These are phyloP conservation scores for Pandion haliaetus DNA, from an alignment of 2,113 vertebrate genomes.

Conservation along the genomic window DNA sequence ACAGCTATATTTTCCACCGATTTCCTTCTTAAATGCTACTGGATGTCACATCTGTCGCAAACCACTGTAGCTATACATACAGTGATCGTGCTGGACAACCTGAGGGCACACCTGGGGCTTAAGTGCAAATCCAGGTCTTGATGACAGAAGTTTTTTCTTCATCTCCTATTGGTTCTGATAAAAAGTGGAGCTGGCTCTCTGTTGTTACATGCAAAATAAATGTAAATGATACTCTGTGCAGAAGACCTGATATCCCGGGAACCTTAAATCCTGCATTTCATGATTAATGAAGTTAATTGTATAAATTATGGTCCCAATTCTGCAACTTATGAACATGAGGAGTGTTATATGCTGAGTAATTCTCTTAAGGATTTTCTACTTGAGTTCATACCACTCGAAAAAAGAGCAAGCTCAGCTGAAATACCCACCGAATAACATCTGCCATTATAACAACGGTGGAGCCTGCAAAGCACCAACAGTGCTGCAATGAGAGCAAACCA, in stretches of 20 bases:
- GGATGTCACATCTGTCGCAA: neutral
- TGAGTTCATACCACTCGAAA: neutral
- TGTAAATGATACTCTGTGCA: neutral
- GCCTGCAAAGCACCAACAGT: neutral
- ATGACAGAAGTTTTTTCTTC: neutral
- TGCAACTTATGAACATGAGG: neutral
- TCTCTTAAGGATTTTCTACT: neutral
- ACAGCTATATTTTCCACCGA: neutral
- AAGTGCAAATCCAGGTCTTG: neutral
- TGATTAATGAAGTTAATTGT: neutral
- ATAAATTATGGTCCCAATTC: neutral
- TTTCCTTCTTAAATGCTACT: neutral
- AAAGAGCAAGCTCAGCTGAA: neutral
- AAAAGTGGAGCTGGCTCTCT: neutral
- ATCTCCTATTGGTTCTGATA: neutral
- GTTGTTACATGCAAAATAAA: neutral
- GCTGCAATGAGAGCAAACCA: neutral
- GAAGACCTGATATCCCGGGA: neutral
- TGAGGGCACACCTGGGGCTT: neutral
- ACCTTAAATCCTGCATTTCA: neutral
- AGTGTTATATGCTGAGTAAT: neutral
- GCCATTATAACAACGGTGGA: neutral
- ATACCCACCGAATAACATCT: rapidly evolving
- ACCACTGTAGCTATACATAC: neutral
- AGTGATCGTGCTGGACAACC: neutral